Conservation (phyloP, 2,113 vertebrate genomes). For the Tiliqua scincoides region DNA sequence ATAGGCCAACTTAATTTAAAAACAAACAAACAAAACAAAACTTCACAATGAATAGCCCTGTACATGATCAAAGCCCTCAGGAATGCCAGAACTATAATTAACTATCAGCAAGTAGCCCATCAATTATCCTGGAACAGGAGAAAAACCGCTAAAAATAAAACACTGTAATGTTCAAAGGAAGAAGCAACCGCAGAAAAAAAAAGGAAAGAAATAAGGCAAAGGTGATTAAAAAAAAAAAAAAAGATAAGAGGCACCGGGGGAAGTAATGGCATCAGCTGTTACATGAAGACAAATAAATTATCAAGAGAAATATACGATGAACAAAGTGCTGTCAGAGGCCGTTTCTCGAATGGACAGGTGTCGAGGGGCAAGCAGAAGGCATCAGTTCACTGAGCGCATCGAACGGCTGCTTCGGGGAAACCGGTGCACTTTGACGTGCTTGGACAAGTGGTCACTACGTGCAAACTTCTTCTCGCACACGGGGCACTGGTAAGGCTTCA, state of each 20-base stretch:
- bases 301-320: conserved; percentile 70
- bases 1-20: conserved; percentile 75
- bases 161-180: conserved; percentile 70
- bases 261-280: conserved; percentile 66
- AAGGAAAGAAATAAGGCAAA: conserved; percentile 56
- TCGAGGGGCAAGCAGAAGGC: conserved; percentile 37
- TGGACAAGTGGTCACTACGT: conserved; percentile 98
- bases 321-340: conserved; percentile 64
- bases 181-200: conserved; percentile 52
- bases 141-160: conserved; percentile 77
- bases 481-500: conserved; percentile 96
- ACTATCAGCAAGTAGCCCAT: conserved; percentile 76
- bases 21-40: background rate
- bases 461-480: conserved; percentile 99
- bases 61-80: conserved; percentile 75
- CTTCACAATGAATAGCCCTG: conserved; percentile 73
- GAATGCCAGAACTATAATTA: conserved; percentile 78
- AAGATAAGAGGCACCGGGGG: conserved; percentile 56
- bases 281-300: conserved; percentile 87
- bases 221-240: conserved; percentile 58
- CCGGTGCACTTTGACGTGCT: conserved; percentile 98
- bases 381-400: conserved; percentile 88
- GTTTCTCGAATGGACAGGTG: conserved; percentile 22
- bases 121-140: conserved; percentile 73
- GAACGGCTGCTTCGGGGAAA: conserved; percentile 95